phyloP scores from a whole-genome alignment of 2,113 vertebrate genomes.

The Spizaetus ornatus region DNA sequence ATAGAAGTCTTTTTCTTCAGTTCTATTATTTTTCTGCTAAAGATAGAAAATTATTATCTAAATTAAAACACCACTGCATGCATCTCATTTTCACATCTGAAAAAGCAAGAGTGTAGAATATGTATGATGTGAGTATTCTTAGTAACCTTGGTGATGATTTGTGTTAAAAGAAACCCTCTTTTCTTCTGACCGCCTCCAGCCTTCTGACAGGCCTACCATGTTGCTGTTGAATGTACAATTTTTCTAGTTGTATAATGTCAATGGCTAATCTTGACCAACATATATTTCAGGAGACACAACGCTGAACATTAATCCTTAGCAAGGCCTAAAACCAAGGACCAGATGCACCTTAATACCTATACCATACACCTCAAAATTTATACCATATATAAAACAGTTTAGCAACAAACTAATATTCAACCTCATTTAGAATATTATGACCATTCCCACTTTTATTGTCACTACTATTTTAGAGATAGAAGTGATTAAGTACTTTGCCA shows the following conservation, averaged over 20 bases:
- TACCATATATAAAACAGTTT: background rate
- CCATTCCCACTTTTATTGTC: background rate
- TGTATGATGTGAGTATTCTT: background rate
- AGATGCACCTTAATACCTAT: background rate
- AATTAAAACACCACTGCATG: conserved; percentile 12
- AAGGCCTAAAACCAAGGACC: background rate
- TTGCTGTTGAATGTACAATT: background rate
- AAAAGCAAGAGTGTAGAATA: background rate
- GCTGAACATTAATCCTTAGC: background rate
- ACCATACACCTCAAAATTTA: background rate
- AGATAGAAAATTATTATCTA: conserved; percentile 5
- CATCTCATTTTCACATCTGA: background rate
- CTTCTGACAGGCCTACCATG: background rate
- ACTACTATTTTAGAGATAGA: background rate
- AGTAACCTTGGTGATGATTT: conserved; percentile 15
- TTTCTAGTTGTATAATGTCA: background rate
- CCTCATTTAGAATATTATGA: background rate
- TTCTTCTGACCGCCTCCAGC: background rate
- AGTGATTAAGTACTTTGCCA: background rate
- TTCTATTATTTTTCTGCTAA: background rate
- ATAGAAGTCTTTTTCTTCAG: background rate
- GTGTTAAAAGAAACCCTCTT: background rate
- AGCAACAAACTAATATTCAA: background rate
- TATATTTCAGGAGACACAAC: background rate
- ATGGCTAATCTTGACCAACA: background rate